These are phyloP conservation scores for Xestia c-nigrum DNA, from an alignment of 2,888 invertebrate species.

Conservation along the genomic window DNA sequence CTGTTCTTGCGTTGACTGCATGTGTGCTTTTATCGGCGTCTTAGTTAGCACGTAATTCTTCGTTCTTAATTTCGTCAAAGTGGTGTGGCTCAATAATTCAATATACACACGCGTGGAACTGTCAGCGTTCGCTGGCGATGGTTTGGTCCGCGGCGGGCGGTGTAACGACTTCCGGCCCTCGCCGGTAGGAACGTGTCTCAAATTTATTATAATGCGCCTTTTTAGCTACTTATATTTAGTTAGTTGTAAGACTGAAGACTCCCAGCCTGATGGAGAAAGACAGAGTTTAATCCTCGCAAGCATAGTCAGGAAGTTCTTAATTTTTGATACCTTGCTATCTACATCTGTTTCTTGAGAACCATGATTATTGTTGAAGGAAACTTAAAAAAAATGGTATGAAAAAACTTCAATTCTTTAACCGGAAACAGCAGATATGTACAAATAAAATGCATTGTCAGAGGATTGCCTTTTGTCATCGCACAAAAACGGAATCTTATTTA, in stretches of 20 bases:
- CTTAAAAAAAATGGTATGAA: neutral
- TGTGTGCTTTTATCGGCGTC: neutral
- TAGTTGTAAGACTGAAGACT: neutral
- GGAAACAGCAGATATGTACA: constrained; percentile 8
- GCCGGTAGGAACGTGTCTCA: constrained; percentile 69
- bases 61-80: constrained; percentile 15
- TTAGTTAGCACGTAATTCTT: neutral
- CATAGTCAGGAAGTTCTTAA: neutral
- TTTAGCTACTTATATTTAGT: constrained; percentile 25
- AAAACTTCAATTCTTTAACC: neutral
- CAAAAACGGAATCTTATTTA: constrained; percentile 10
- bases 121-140: constrained; percentile 14
- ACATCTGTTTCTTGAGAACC: neutral
- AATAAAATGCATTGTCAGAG: constrained; percentile 16
- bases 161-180: constrained; percentile 78
- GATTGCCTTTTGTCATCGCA: constrained; percentile 15
- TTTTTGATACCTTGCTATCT: neutral
- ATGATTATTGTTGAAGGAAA: neutral
- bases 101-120: constrained; percentile 73
- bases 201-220: constrained; percentile 69
- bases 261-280: neutral
- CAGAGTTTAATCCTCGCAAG: neutral
- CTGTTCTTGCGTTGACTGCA: neutral
- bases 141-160: constrained; percentile 63
- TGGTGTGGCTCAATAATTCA: constrained; percentile 60